These are phyloP conservation scores for Mastomys coucha DNA, from an alignment of 2,113 vertebrate species.

Conservation along the genomic window DNA sequence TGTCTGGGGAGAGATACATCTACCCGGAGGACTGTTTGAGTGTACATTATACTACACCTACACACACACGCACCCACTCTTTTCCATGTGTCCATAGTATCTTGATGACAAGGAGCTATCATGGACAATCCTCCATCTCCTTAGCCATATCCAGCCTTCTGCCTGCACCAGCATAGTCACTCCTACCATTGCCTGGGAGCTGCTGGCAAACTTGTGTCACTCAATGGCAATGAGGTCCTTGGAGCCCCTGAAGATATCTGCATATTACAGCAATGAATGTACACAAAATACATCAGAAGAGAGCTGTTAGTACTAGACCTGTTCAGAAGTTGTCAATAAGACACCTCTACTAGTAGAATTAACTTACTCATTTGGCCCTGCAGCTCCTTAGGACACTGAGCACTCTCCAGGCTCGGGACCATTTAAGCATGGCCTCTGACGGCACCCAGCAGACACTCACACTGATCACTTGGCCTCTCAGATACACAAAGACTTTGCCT, in stretches of 20 bases:
- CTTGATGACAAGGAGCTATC: accelerated
- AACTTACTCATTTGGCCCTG: not conserved
- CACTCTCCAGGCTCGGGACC: not conserved
- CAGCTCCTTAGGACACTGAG: not conserved
- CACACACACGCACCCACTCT: not conserved
- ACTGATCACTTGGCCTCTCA: not conserved
- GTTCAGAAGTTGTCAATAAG: not conserved
- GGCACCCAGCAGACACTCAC: not conserved
- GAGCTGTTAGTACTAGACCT: not conserved
- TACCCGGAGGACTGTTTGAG: not conserved
- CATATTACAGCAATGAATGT: not conserved
- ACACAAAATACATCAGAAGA: no score
- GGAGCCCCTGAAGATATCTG: accelerated
- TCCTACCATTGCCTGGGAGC: no score
- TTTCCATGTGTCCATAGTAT: not conserved
- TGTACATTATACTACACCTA: not conserved
- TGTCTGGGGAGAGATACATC: not conserved
- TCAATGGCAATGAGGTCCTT: accelerated
- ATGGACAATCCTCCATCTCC: accelerated
- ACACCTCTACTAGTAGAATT: accelerated
- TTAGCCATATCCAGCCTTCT: not conserved
- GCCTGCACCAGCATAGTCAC: accelerated
- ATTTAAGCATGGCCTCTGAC: not conserved
- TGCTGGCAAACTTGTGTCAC: accelerated
- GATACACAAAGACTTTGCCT: not conserved